A percentile compares a stretch with the other conserved stretches of the same genome.
Conservation (phyloP, 2,797 vertebrate genomes). For the Strix occidentalis region DNA sequence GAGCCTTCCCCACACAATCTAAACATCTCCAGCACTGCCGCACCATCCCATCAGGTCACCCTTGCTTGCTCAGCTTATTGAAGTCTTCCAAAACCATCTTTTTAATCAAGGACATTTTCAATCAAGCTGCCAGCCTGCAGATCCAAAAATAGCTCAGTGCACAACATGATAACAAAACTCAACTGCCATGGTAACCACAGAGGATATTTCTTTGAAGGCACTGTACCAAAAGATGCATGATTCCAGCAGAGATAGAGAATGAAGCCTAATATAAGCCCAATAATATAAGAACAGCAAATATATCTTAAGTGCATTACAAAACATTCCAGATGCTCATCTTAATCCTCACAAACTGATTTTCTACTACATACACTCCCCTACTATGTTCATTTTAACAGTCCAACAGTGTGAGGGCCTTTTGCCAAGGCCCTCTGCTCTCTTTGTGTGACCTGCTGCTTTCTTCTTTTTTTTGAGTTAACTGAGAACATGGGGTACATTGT, state of each 20-base stretch:
- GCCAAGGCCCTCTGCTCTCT: not conserved
- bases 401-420: not conserved
- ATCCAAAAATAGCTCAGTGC: not conserved
- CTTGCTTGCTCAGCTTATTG: not conserved
- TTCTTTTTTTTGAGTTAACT: not conserved
- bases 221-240: not conserved
- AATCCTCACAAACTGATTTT: not conserved
- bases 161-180: not conserved
- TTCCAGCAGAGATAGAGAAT: not conserved
- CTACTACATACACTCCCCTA: not conserved
- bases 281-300: too few relatives aligned
- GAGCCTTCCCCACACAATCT: not conserved
- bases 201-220: not conserved
- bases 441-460: not conserved
- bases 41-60: not conserved
- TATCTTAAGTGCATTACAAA: not conserved
- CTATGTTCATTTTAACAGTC: not conserved
- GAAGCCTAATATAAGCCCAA: not conserved
- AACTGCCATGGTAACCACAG: fast-evolving
- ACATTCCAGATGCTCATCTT: not conserved
- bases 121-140: not conserved
- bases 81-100: not conserved
- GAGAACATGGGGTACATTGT: not conserved
- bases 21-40: not conserved
- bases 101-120: not conserved